Percentiles rank a stretch among this genome's conserved stretches.
These are phyloP conservation scores for Fundulus diaphanus DNA, from an alignment of 2,797 vertebrate species.

Conservation along the genomic window DNA sequence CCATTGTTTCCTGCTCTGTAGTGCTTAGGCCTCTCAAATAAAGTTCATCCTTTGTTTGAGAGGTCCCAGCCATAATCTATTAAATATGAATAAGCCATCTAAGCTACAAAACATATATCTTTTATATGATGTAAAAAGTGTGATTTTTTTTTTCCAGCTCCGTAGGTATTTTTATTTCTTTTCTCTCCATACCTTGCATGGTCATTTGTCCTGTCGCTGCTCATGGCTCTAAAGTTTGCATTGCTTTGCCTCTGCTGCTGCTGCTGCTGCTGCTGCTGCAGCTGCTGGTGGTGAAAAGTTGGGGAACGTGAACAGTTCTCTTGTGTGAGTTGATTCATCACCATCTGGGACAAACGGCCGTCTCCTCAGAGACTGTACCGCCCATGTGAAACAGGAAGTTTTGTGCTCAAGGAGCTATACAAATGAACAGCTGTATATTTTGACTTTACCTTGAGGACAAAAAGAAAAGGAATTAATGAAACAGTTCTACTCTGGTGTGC, in stretches of 20 bases:
- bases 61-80: conserved; percentile 59
- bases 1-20: conserved; percentile 45
- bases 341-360: conserved; percentile 39
- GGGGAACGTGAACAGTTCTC: conserved; percentile 41
- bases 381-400: conserved; percentile 59
- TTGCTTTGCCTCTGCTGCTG: conserved; percentile 5
- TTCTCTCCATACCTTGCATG: conserved; percentile 20
- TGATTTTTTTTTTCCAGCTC: conserved; percentile 21
- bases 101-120: conserved; percentile 62
- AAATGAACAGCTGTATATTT: conserved; percentile 68
- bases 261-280: conserved; percentile 17
- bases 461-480: conserved; percentile 53
- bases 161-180: conserved; percentile 31
- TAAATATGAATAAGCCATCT: conserved; percentile 75
- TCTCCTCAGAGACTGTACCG: conserved; percentile 52
- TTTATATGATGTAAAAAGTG: conserved; percentile 50
- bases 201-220: conserved; percentile 13
- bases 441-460: conserved; percentile 40
- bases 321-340: conserved; percentile 61
- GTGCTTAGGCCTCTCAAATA: conserved; percentile 41
- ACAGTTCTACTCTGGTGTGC: conserved; percentile 45
- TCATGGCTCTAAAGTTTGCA: conserved; percentile 10
- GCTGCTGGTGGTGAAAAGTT: too few species aligned
- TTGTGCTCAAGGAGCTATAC: conserved; percentile 61
- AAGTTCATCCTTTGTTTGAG: conserved; percentile 65